Conservation (phyloP, 2,888 invertebrate genomes). For the Tenthredo livida region DNA sequence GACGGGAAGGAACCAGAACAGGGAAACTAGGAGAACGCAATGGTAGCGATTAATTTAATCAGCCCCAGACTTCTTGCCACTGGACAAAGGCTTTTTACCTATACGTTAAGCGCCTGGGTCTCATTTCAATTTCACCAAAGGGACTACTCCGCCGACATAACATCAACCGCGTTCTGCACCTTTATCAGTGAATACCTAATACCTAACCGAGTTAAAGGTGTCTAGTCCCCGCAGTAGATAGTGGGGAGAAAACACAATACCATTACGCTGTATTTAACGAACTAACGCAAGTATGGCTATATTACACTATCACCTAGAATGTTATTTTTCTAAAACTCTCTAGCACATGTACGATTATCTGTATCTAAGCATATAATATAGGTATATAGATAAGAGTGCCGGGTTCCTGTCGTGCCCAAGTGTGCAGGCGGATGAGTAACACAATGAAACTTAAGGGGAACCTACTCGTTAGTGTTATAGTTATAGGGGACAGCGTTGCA, state of each 20-base stretch:
- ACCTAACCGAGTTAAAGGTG: neutral
- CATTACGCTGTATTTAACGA: neutral
- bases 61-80: constrained; percentile 54
- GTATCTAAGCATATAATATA: neutral
- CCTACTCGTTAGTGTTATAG: constrained; percentile 39
- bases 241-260: neutral
- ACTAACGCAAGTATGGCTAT: neutral
- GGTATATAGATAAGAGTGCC: neutral
- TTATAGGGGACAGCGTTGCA: neutral
- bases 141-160: neutral
- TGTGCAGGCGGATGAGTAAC: constrained; percentile 28
- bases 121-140: constrained; percentile 46
- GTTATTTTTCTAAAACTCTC: neutral
- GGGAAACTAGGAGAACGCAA: constrained; percentile 36
- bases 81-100: constrained; percentile 31
- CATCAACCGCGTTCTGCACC: neutral
- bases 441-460: constrained; percentile 40
- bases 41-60: constrained; percentile 60
- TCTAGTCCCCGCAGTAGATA: neutral
- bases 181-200: constrained; percentile 11
- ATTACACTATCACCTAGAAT: neutral
- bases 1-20: constrained; percentile 26
- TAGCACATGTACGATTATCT: neutral
- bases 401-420: neutral
- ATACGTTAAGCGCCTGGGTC: constrained; percentile 38